Conservation (phyloP, 2,113 vertebrate species). For the Malurus elegans region DNA sequence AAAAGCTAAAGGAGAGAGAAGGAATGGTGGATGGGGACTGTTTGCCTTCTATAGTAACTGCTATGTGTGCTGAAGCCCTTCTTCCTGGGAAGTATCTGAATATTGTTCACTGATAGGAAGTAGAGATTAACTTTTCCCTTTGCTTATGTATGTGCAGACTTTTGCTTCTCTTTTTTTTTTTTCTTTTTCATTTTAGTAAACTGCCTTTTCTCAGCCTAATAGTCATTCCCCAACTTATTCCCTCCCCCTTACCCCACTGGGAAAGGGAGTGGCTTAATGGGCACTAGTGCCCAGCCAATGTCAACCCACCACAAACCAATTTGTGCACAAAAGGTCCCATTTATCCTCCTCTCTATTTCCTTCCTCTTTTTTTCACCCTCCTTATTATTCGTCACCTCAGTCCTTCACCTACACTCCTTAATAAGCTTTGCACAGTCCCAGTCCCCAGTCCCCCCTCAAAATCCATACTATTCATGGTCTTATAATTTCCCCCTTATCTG, state of each 20-base stretch:
- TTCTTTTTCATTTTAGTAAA: not conserved
- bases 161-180: not conserved
- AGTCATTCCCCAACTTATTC: not conserved
- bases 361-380: not conserved
- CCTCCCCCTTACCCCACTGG: not conserved
- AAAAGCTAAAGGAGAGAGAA: not conserved
- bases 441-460: not conserved
- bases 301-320: not conserved
- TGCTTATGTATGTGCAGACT: not conserved
- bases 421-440: not conserved
- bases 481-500: not conserved
- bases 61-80: not conserved
- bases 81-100: not conserved
- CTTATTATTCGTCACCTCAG: not conserved
- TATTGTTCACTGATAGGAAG: not conserved
- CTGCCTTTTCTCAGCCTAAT: not conserved
- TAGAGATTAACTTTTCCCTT: not conserved
- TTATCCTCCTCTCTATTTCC: not conserved
- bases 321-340: not conserved
- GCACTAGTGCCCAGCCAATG: not conserved
- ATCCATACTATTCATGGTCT: not conserved
- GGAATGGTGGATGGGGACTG: too few relatives aligned
- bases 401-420: not conserved
- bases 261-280: too few relatives aligned
- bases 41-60: not conserved